Evolutionary conservation across 2,113 vertebrate species (phyloP), one percentile per base, ranked within the genome.

Genomic region (Lampris incognitus): DNA sequence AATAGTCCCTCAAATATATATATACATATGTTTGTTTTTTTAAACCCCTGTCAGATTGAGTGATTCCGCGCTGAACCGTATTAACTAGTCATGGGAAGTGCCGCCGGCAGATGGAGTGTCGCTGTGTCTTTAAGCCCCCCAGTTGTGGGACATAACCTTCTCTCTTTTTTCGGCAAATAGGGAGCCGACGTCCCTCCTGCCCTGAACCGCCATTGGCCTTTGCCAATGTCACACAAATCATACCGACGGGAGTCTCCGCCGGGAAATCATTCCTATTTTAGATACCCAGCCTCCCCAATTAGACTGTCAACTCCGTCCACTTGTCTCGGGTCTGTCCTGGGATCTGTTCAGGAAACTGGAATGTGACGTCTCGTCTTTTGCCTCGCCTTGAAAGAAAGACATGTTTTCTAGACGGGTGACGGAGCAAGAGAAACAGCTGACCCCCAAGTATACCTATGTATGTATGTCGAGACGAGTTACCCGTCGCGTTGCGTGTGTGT

Each of bases 371-470:
- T 52, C 63, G 62, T 42, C 67, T 66, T 69, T 66, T 81, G 48
- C 62, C 65, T 87, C 76, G 58, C 57, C 71, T 74, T 67, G 78
- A 79, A 79, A 84, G 67, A 72, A 83, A 87, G 91, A 91, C 69
- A 95, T 95, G 94, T 95, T 94, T 85, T 92, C 92, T 81, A 90
- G 87, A 83, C 90, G 89, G 75, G 77, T 72, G 81, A 94, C 94
- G 76, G 91, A 92, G 56, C 85, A 73, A 75, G 91, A 78, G 73
- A 89, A 88, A 64, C 88, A 68, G 39, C 85, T 91, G 81, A 93
- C 90, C 74, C 88, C 92, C 50, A 94, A 94, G 89, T 95, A 94
- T 81, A 89, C 92, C 37, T 88, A 87, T 83, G 93, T 93, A 87
- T 83, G 93, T 93, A 92, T 77, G 94, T 94, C 72, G 36, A 3